phyloP scores from a whole-genome alignment of 35 echinoderm and acorn worm species.

The Stichopus chloronotus region DNA sequence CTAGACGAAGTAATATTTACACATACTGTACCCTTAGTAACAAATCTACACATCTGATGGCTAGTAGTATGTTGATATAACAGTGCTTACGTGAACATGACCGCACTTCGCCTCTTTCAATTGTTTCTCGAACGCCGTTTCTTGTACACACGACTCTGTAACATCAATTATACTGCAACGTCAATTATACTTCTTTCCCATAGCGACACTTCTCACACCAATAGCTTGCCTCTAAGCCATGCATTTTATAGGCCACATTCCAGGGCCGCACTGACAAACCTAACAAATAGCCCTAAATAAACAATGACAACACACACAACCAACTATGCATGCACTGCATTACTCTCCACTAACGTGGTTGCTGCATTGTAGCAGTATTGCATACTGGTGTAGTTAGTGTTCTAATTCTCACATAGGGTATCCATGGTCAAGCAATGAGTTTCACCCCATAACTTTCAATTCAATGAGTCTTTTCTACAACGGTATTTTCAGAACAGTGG shows the following conservation, averaged over 20 bases:
- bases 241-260: not conserved
- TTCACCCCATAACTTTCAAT: too few relatives aligned
- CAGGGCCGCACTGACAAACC: not conserved
- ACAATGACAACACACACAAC: not conserved
- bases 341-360: conserved; percentile 1
- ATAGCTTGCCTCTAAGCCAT: not conserved
- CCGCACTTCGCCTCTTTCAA: not conserved
- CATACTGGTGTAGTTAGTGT: not conserved
- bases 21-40: not conserved
- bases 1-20: too few relatives aligned
- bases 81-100: not conserved
- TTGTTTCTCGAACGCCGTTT: not conserved
- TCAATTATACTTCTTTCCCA: not conserved
- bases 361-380: not conserved
- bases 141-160: not conserved
- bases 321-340: not conserved
- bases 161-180: too few relatives aligned
- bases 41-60: not conserved
- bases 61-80: not conserved
- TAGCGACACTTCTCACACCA: not conserved
- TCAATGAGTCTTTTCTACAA: too few relatives aligned
- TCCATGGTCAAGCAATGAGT: too few relatives aligned
- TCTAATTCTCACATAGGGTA: too few relatives aligned
- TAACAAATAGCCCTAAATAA: not conserved
- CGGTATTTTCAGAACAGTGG: too few relatives aligned